Evolutionary conservation across 2,113 vertebrate species (phyloP).

Genomic region (Neogobius melanostomus): DNA sequence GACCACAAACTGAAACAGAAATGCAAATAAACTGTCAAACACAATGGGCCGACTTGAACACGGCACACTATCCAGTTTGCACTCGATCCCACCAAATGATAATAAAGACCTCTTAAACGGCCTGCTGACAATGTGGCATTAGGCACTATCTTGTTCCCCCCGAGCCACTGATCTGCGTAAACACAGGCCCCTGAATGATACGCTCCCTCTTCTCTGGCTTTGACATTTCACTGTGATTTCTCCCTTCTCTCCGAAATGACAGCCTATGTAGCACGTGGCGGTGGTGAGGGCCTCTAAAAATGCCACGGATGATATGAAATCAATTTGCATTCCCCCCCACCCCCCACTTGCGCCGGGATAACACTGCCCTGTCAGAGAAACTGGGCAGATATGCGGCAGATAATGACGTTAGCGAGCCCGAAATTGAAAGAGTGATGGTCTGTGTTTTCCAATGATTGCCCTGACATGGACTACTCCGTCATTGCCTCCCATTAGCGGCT

Average conservation of each 20-base stretch:
- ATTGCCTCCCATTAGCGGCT: constrained; percentile 78
- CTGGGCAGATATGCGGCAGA: constrained; percentile 74
- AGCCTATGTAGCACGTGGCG: constrained; percentile 70
- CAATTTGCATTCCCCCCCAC: constrained; percentile 81
- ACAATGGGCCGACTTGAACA: constrained; percentile 23
- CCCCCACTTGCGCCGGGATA: constrained; percentile 65
- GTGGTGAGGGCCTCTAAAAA: constrained; percentile 71
- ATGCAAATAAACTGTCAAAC: not conserved
- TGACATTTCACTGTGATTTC: constrained; percentile 82
- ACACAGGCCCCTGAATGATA: constrained; percentile 69
- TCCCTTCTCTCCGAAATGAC: constrained; percentile 75
- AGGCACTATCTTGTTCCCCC: constrained; percentile 68
- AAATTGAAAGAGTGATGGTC: constrained; percentile 78
- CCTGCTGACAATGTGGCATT: constrained; percentile 65
- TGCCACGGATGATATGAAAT: constrained; percentile 82
- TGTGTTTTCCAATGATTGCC: constrained; percentile 78
- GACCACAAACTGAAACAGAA: not conserved
- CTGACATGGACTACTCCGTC: constrained; percentile 66
- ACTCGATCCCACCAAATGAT: constrained; percentile 37
- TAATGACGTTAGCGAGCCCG: constrained; percentile 77
- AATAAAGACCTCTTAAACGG: constrained; percentile 51
- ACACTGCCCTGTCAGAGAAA: constrained; percentile 78
- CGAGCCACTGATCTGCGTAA: constrained; percentile 69
- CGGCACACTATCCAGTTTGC: constrained; percentile 18
- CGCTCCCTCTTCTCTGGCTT: constrained; percentile 55